Conservation (phyloP, 2,888 invertebrate genomes). For the Cordilura impudica region DNA sequence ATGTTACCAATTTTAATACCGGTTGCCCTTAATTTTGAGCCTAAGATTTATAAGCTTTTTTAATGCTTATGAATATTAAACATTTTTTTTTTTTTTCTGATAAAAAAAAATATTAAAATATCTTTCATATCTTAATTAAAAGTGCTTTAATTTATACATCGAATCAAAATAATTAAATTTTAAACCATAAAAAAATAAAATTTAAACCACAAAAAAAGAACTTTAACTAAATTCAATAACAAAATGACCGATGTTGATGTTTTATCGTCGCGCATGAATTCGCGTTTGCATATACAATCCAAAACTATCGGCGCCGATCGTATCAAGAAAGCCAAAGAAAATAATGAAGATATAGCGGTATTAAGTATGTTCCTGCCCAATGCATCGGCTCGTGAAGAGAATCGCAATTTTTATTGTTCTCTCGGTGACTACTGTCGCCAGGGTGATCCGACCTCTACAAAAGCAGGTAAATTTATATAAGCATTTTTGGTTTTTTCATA, state of each 20-base stretch:
- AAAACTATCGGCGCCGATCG: conserved; percentile 91
- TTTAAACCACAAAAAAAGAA: too few relatives aligned
- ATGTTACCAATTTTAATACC: too few relatives aligned
- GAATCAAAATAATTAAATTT: not conserved
- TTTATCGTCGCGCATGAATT: conserved; percentile 87
- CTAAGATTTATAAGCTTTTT: too few relatives aligned
- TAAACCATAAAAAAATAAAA: conserved; percentile 6
- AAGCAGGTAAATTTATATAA: conserved; percentile 83
- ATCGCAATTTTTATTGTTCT: conserved; percentile 88
- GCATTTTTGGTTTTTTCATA: not conserved
- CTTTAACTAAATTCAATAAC: too few relatives aligned
- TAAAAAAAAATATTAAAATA: too few relatives aligned
- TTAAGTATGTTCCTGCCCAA: conserved; percentile 90
- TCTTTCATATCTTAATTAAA: too few relatives aligned
- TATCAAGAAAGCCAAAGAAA: conserved; percentile 87
- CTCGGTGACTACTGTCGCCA: conserved; percentile 86
- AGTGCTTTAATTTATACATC: too few relatives aligned
- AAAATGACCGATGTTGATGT: conserved; percentile 84
- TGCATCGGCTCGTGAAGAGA: conserved; percentile 81
- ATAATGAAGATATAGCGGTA: conserved; percentile 92
- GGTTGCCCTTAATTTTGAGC: too few relatives aligned
- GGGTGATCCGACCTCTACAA: conserved; percentile 87
- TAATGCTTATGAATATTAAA: too few relatives aligned
- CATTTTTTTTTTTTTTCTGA: too few relatives aligned
- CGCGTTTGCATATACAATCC: conserved; percentile 84